These are phyloP conservation scores for Hyphantria cunea DNA, from an alignment of 1,140 invertebrate genomes.

Conservation along the genomic window DNA sequence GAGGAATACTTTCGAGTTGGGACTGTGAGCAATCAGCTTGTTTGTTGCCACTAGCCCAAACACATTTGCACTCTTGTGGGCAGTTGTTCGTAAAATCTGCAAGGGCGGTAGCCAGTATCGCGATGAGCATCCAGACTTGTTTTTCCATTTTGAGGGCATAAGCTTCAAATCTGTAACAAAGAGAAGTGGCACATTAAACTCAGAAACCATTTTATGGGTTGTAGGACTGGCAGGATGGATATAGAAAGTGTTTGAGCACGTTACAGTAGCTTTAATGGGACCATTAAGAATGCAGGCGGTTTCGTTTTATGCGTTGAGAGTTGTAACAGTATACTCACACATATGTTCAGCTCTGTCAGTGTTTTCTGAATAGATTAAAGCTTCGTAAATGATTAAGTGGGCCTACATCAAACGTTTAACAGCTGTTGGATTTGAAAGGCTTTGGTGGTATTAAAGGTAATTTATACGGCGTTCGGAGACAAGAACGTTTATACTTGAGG, in stretches of 20 bases:
- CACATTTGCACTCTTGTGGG: slow-evolving; percentile 86
- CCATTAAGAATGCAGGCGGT: slow-evolving; percentile 41
- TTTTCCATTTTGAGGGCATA: slow-evolving; percentile 52
- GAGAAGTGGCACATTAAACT: slow-evolving; percentile 31
- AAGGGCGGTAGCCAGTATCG: slow-evolving; percentile 44
- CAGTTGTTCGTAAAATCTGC: slow-evolving; percentile 76
- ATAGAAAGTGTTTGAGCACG: slow-evolving; percentile 46
- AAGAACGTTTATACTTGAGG: no score
- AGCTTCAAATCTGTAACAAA: slow-evolving; percentile 63
- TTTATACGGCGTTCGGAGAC: no score
- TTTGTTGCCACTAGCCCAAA: slow-evolving; percentile 91
- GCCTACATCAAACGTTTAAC: slow-evolving; percentile 3
- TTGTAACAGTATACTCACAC: slow-evolving; percentile 8
- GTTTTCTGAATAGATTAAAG: slow-evolving; percentile 7
- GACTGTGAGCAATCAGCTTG: slow-evolving; percentile 89
- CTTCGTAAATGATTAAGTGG: slow-evolving; percentile 16
- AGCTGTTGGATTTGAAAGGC: slow-evolving; percentile 8
- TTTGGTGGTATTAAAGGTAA: neutral
- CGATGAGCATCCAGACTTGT: slow-evolving; percentile 39
- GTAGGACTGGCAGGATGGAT: slow-evolving; percentile 29
- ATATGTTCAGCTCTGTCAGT: neutral
- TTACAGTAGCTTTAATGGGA: slow-evolving; percentile 46
- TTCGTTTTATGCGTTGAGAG: slow-evolving; percentile 37
- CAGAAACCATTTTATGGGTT: slow-evolving; percentile 17
- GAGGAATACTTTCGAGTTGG: slow-evolving; percentile 86